Conservation (phyloP, 2,113 vertebrate species). For the Arvicanthis niloticus region DNA sequence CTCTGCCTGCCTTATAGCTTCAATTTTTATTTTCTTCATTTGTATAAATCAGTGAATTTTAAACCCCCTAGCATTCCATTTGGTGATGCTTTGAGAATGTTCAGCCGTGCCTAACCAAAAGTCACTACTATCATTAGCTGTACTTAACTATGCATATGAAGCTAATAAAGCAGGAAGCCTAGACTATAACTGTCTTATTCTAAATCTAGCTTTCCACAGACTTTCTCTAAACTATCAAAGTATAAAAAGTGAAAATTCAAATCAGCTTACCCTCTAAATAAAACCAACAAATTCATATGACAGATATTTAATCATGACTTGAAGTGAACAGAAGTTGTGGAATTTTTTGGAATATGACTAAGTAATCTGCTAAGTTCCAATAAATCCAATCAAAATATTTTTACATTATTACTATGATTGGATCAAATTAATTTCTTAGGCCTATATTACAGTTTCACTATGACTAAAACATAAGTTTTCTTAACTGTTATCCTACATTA, state of each 20-base stretch:
- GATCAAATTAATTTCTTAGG: constrained; percentile 44
- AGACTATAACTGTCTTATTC: constrained; percentile 8
- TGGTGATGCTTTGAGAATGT: neutral
- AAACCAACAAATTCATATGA: constrained; percentile 49
- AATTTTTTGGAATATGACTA: constrained; percentile 55
- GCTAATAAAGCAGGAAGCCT: constrained; percentile 23
- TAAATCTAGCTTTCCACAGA: constrained; percentile 27
- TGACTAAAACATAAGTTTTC: constrained; percentile 26
- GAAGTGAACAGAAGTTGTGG: constrained; percentile 20
- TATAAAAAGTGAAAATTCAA: constrained; percentile 39
- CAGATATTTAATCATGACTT: constrained; percentile 41
- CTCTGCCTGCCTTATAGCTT: neutral
- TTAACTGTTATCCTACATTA: neutral
- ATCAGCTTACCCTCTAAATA: constrained; percentile 29
- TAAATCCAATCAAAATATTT: constrained; percentile 38
- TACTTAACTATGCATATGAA: constrained; percentile 28
- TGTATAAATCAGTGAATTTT: neutral
- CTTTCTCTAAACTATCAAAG: neutral
- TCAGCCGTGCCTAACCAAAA: neutral
- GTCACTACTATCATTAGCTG: neutral
- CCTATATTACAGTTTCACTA: constrained; percentile 43
- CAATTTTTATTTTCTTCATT: neutral
- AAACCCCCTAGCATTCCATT: neutral
- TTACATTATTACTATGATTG: constrained; percentile 1
- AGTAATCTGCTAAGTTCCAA: constrained; percentile 48